A percentile compares a stretch with the other conserved stretches of the same genome.
Conservation (phyloP, 2,888 invertebrate genomes). For the Eubasilissa splendida region DNA sequence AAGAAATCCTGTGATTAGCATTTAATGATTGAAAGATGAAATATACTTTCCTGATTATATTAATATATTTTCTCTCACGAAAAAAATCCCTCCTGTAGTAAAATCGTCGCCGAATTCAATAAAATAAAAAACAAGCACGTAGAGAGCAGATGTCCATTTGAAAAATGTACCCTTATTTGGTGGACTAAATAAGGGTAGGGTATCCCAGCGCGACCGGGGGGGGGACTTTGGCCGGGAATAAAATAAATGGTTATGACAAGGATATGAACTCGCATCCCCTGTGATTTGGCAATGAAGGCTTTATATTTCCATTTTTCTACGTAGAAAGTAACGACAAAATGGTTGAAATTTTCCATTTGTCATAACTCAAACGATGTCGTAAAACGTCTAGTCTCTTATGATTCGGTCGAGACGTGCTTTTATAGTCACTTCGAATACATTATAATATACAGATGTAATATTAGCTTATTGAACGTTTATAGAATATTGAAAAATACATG, state of each 20-base stretch:
- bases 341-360: conserved; percentile 45
- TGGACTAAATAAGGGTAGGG: conserved; percentile 34
- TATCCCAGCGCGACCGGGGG: conserved; percentile 25
- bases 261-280: conserved; percentile 45
- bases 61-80: too few relatives aligned
- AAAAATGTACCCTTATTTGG: conserved; percentile 23
- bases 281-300: conserved; percentile 49
- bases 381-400: conserved; percentile 2
- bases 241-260: conserved; percentile 53
- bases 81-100: too few relatives aligned
- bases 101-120: conserved; percentile 7
- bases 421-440: too few relatives aligned
- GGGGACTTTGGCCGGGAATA: conserved; percentile 36
- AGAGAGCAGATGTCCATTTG: conserved; percentile 35
- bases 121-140: conserved; percentile 9
- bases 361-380: conserved; percentile 44
- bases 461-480: too few relatives aligned
- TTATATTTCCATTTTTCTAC: conserved; percentile 39
- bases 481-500: too few relatives aligned
- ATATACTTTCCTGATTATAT: too few relatives aligned
- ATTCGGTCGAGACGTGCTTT: too few relatives aligned
- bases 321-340: conserved; percentile 10
- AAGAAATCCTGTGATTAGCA: too few relatives aligned
- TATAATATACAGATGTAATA: too few relatives aligned
- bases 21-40: too few relatives aligned